Evolutionary conservation across 2,113 vertebrate genomes (phyloP).

Genomic region (Pleuronectes platessa): DNA sequence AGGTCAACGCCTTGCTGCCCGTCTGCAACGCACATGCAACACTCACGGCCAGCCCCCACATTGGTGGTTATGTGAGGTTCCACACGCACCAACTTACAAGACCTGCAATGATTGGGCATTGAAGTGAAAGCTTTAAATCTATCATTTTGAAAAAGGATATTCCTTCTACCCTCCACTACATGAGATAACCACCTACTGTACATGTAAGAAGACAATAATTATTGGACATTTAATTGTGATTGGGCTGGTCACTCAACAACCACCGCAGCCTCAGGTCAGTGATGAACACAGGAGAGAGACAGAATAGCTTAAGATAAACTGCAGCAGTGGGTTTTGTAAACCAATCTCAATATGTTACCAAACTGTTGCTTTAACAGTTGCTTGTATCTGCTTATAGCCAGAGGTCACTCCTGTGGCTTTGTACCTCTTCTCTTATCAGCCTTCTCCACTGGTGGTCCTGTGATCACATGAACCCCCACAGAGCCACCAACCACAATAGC

Average conservation of each 20-base stretch:
- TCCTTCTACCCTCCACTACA: background rate
- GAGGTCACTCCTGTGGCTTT: background rate
- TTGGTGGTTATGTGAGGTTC: too few species aligned
- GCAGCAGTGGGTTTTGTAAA: background rate
- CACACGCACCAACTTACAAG: too few species aligned
- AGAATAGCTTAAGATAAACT: background rate
- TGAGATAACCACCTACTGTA: background rate
- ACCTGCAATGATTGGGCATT: background rate
- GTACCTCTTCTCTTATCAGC: slow-evolving; percentile 17
- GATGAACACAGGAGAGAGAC: background rate
- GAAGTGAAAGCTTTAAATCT: background rate
- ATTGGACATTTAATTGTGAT: background rate
- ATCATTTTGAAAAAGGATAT: background rate
- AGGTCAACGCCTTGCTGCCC: too few species aligned
- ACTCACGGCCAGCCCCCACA: too few species aligned
- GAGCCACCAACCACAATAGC: background rate
- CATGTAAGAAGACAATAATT: background rate
- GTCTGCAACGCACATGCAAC: too few species aligned
- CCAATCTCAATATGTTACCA: background rate
- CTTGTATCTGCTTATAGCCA: background rate
- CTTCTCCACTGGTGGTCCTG: slow-evolving; percentile 15
- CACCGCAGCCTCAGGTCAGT: background rate
- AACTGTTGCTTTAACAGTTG: background rate
- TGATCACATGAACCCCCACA: background rate
- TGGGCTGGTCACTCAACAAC: background rate